A percentile compares a stretch with the other conserved stretches of the same genome.
Conservation (phyloP, 2,113 vertebrate genomes). For the Suricata suricatta region DNA sequence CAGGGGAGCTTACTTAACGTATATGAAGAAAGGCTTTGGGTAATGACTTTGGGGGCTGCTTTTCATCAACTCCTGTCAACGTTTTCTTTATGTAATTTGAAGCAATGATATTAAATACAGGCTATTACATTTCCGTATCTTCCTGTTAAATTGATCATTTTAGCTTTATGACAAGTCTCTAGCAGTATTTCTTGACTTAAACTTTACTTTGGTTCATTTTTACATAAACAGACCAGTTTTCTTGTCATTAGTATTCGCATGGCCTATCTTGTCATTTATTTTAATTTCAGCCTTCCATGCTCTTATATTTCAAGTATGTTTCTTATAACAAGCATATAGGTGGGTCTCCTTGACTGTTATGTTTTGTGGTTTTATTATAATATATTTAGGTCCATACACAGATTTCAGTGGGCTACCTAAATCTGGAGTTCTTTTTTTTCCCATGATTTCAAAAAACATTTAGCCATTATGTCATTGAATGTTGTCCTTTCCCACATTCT, state of each 20-base stretch:
- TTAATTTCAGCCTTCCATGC: not conserved
- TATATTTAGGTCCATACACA: not conserved
- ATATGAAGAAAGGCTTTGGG: not conserved
- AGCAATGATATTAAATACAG: not conserved
- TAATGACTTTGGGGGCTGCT: not conserved
- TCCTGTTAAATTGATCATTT: not conserved
- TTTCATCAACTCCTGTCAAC: not conserved
- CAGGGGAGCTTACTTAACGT: not conserved
- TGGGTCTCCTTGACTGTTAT: not conserved
- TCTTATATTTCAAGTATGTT: not conserved
- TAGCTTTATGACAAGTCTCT: not conserved
- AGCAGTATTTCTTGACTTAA: not conserved
- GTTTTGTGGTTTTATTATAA: not conserved
- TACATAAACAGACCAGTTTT: not conserved
- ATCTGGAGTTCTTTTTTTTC: not conserved
- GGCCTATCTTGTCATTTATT: not conserved
- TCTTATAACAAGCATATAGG: not conserved
- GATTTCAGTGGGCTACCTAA: not conserved
- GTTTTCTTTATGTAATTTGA: not conserved
- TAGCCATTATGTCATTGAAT: not conserved
- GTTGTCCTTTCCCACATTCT: not conserved
- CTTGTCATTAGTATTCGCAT: not conserved
- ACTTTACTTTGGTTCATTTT: not conserved
- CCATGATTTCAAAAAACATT: not conserved
- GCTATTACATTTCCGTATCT: not conserved